phyloP scores from a whole-genome alignment of 2,888 invertebrate species.

The Dione vanillae region DNA sequence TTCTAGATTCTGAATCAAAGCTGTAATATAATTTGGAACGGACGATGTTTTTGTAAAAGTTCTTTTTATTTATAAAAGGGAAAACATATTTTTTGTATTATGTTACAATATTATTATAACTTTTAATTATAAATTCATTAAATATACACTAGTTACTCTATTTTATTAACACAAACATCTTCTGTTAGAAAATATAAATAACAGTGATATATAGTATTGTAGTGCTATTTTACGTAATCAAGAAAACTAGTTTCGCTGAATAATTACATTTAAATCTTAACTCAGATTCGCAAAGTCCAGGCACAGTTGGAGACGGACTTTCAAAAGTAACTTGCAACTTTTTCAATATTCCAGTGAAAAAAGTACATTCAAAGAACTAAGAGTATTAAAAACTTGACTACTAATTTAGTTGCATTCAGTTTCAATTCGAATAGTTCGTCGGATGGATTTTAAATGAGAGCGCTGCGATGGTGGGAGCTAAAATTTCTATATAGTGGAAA shows the following conservation, averaged over 20 bases:
- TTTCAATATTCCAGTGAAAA: constrained; percentile 16
- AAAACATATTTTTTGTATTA: too few relatives aligned
- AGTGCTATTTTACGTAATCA: too few relatives aligned
- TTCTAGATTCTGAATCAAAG: too few relatives aligned
- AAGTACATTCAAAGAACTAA: constrained; percentile 8
- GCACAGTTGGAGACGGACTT: constrained; percentile 8
- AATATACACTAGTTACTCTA: too few relatives aligned
- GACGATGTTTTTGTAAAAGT: too few relatives aligned
- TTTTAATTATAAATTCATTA: too few relatives aligned
- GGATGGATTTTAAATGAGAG: constrained; percentile 20
- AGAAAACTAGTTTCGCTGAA: background rate
- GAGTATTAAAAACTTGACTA: constrained; percentile 24
- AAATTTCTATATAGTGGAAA: background rate
- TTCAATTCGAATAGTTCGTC: constrained; percentile 16
- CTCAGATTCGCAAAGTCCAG: background rate
- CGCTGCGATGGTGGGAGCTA: background rate
- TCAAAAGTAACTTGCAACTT: constrained; percentile 1
- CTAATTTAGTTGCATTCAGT: constrained; percentile 17
- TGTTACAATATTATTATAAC: too few relatives aligned
- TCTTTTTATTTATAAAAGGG: too few relatives aligned
- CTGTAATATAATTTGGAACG: too few relatives aligned
- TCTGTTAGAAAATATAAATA: too few relatives aligned
- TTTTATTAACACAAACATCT: too few relatives aligned
- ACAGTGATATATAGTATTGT: too few relatives aligned
- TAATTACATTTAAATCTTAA: constrained; percentile 18